Evolutionary conservation across 2,113 vertebrate species (phyloP).

Genomic region (Asarcornis scutulata): DNA sequence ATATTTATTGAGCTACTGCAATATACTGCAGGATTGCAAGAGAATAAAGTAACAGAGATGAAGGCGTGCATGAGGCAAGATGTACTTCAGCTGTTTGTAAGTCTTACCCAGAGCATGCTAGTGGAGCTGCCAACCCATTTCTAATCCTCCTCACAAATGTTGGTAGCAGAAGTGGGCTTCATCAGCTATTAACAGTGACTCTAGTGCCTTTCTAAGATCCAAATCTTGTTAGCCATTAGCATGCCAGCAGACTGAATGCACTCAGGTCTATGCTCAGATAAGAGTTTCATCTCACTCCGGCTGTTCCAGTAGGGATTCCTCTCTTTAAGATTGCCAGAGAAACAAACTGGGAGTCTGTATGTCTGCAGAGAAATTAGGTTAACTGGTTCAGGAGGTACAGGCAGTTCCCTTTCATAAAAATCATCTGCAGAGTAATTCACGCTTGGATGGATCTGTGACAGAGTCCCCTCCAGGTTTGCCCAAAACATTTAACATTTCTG

Average conservation of each 20-base stretch:
- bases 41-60: not conserved
- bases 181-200: conserved; percentile 15
- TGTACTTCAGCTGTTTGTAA: not conserved
- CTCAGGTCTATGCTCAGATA: conserved; percentile 8
- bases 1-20: not conserved
- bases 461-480: conserved; percentile 15
- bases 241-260: conserved; percentile 36
- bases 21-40: not conserved
- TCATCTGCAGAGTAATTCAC: conserved; percentile 30
- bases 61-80: not conserved
- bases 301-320: conserved; percentile 45
- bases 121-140: not conserved
- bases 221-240: conserved; percentile 45
- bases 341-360: not conserved
- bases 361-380: conserved; percentile 44
- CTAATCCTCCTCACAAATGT: conserved; percentile 12
- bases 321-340: conserved; percentile 4
- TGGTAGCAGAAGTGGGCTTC: conserved; percentile 28
- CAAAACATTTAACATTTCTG: conserved; percentile 28
- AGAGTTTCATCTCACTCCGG: conserved; percentile 34
- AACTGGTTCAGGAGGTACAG: conserved; percentile 30
- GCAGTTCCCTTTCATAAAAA: conserved; percentile 40
- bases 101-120: not conserved
- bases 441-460: conserved; percentile 39
- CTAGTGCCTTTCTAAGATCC: conserved; percentile 7